Conservation (phyloP, 1,140 invertebrate species). For the Hyphantria cunea region DNA sequence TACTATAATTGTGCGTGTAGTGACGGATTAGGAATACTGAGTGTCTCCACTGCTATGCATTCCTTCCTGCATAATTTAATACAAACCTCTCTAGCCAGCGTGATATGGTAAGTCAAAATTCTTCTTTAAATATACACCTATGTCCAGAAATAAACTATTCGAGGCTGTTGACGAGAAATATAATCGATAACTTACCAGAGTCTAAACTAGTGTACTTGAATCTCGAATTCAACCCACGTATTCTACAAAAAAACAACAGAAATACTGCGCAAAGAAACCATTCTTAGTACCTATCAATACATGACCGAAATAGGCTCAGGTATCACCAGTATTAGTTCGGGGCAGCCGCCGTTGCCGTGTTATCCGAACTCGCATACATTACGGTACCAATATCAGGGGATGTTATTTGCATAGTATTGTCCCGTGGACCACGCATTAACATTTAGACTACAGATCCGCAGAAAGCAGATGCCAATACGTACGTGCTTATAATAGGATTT, state of each 20-base stretch:
- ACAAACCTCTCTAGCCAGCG: too few species aligned
- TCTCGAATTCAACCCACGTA: background rate
- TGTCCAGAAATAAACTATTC: too few species aligned
- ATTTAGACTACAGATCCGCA: slow-evolving; percentile 49
- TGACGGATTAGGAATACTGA: too few species aligned
- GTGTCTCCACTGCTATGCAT: too few species aligned
- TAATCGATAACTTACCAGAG: too few species aligned
- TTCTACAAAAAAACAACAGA: background rate
- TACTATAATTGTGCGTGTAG: too few species aligned
- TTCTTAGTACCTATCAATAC: background rate
- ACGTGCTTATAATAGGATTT: slow-evolving; percentile 35
- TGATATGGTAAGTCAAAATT: too few species aligned
- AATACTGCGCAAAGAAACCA: background rate
- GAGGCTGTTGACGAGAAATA: too few species aligned
- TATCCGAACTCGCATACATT: slow-evolving; percentile 44
- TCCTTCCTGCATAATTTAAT: too few species aligned
- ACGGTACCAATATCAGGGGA: slow-evolving; percentile 39
- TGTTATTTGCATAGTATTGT: slow-evolving; percentile 65
- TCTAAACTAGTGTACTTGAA: too few species aligned
- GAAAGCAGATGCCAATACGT: slow-evolving; percentile 42
- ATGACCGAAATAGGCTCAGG: slow-evolving; percentile 16
- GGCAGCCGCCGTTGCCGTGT: slow-evolving; percentile 7
- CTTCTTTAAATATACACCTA: too few species aligned
- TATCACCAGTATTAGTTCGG: slow-evolving; percentile 23
- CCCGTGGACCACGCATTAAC: slow-evolving; percentile 48